Evolutionary conservation across 1,140 invertebrate species (phyloP), one percentile per base, ranked within the genome.

Genomic region (Drosophila gunungcola): DNA sequence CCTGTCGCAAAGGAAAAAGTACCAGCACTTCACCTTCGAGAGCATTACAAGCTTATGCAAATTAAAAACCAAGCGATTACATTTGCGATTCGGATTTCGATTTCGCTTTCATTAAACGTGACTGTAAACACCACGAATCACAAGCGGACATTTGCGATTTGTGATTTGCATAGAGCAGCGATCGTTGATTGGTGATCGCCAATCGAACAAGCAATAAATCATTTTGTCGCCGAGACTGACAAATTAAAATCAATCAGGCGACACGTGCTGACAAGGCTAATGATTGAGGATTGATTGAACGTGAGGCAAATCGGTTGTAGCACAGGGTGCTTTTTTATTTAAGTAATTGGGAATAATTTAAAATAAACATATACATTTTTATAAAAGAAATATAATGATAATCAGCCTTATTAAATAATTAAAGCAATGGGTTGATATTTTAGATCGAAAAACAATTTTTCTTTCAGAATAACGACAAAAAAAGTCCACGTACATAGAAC

Each of bases 31-130:
- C 36, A 55, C 52, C 36, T 38, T 80, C 43, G 45, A 39, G 69
- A 9, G 69, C 38, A 57, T 84, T 80, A 80, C 80, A 78, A 69
- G 57, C 63, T 21, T 73, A 84, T 84, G 81, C 81, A 84, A 86
- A 86, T 82, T 60, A 48, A 53, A 60, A 64, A 38, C 65, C 36
- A 42, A 25, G 67, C 80, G 72, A 83, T 84, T 84, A 79, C 75
- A 83, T 61, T 46, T 82, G 65, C 65, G 58, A 88, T 72, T 75
- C 53, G 42, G 69, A 64, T 34, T 80, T 65, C 61, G 76, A 79
- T 83, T 80, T 84, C 75, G 79, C 67, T 86, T 86, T 88, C 79
- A 80, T 88, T 86, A 79, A 84, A 84, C 80, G 80, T 84, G 80
- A 84, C 80, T 84, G 57, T 48, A 38, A 55, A 27, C 36, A 55